These are phyloP conservation scores for Melipona quadrifasciata DNA, from an alignment of 1,140 invertebrate genomes.

Conservation along the genomic window DNA sequence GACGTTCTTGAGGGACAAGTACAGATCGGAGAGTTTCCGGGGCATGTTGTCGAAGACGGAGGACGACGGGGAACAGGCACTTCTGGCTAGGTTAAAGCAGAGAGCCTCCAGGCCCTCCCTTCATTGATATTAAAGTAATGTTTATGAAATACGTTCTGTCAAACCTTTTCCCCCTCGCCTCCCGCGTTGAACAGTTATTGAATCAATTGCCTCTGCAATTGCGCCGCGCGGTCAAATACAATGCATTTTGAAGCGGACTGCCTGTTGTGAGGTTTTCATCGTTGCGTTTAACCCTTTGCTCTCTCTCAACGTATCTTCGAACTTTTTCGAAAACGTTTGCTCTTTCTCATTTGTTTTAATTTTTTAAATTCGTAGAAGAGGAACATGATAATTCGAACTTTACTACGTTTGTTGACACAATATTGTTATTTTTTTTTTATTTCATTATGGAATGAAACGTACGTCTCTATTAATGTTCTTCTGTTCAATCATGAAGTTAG, in stretches of 20 bases:
- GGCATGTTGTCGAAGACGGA: slow-evolving; percentile 76
- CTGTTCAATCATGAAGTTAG: neutral
- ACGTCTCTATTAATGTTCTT: too few species aligned
- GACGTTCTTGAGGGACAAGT: slow-evolving; percentile 92
- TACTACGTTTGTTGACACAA: too few species aligned
- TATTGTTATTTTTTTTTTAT: neutral
- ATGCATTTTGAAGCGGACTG: slow-evolving; percentile 4
- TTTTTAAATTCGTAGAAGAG: neutral
- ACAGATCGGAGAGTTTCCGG: slow-evolving; percentile 91
- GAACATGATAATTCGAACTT: neutral
- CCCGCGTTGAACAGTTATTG: neutral
- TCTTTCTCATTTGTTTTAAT: neutral
- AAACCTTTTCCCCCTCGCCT: neutral
- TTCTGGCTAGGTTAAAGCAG: slow-evolving; percentile 79
- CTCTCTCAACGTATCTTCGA: slow-evolving; percentile 1
- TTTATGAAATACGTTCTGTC: slow-evolving; percentile 38
- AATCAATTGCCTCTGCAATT: slow-evolving; percentile 2
- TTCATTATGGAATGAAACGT: too few species aligned
- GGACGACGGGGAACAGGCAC: slow-evolving; percentile 78
- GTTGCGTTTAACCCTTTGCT: slow-evolving; percentile 39
- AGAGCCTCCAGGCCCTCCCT: slow-evolving; percentile 79
- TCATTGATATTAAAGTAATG: slow-evolving; percentile 75
- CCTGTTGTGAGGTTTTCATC: neutral
- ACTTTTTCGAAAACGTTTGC: neutral
- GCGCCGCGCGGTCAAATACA: slow-evolving; percentile 27